Base-by-base conservation (phyloP, 2,113 vertebrate species). In the Phyllostomus discolor region DNA sequence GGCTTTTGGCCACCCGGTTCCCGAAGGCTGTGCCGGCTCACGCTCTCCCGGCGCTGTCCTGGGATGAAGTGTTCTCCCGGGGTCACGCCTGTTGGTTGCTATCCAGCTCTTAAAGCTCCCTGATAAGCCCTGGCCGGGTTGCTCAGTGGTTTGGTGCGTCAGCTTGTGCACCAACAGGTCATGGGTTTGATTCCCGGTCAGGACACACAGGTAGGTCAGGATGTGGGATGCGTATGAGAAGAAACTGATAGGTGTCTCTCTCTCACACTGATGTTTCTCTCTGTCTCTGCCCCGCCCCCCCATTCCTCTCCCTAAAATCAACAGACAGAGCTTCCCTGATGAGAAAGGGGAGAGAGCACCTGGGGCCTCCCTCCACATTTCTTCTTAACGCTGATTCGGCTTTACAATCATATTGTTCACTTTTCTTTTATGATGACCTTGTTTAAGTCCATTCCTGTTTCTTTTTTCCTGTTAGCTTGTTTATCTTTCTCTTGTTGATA, bases 1-100 rank as follows among this genome's bases (percentile, higher is more conserved):
- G 70, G 50, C 50, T 62, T 35, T 46, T 10, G 89, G 41, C 22
- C 59, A 41, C 43, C 11, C 7, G 4, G 41, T 1, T 3, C 22
- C n/a, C 0, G 11, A 38, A 43, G 10, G 59, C 5, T 48, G 50
- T 50, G 66, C 22, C 2, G 6, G 17, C 54, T 17, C 43, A 12
- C 10, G 2, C 5, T 7, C n/a, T 16, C 12, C 0, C 10, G 38
- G 11, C 0, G 0, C 62, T 26, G 1, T 7, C 3, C 7, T 8
- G 46, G 91, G 85, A 35, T 31, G 11, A 2, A 0, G 9, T 67
- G 1, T 24, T 81, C 80, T 43, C 14, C 46, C 1, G 10, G 20
- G 11, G 31, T 75, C 10, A 7, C 3, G 22, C 15, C 1, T 14
- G 2, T 6, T 9, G 33, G 20, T 22, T 20, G 43, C 22, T 26